phyloP scores from a whole-genome alignment of 2,888 invertebrate genomes.

The Neoaliturus tenellus region DNA sequence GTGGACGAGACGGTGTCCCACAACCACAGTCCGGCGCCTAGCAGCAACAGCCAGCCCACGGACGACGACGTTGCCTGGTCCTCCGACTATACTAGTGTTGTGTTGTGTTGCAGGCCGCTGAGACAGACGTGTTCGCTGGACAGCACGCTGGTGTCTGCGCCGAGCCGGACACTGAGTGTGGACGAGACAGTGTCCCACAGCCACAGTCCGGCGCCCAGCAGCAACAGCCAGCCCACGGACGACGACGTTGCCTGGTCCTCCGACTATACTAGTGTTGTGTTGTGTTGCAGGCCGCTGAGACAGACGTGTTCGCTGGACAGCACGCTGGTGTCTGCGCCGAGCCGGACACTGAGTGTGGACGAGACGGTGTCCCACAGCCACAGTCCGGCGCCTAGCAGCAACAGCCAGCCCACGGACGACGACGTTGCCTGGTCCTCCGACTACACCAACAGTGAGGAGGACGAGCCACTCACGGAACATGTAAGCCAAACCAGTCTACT shows the following conservation, averaged over 20 bases:
- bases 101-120: constrained; percentile 76
- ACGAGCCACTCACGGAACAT: constrained; percentile 81
- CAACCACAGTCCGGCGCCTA: constrained; percentile 67
- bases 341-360: constrained; percentile 65
- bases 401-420: constrained; percentile 77
- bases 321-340: constrained; percentile 70
- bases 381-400: constrained; percentile 59
- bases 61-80: constrained; percentile 84
- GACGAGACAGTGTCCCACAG: constrained; percentile 58
- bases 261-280: constrained; percentile 83
- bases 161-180: constrained; percentile 66
- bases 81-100: not conserved
- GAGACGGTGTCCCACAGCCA: constrained; percentile 55
- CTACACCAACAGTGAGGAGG: constrained; percentile 93
- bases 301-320: constrained; percentile 88
- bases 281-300: constrained; percentile 78
- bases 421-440: constrained; percentile 94
- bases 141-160: constrained; percentile 71
- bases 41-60: constrained; percentile 70
- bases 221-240: constrained; percentile 73
- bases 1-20: constrained; percentile 57
- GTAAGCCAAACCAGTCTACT: too few species aligned
- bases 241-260: constrained; percentile 93
- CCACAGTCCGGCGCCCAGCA: constrained; percentile 59
- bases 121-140: constrained; percentile 89